These are phyloP conservation scores for Platyura marginata DNA, from an alignment of 1,140 invertebrate species.

Conservation along the genomic window DNA sequence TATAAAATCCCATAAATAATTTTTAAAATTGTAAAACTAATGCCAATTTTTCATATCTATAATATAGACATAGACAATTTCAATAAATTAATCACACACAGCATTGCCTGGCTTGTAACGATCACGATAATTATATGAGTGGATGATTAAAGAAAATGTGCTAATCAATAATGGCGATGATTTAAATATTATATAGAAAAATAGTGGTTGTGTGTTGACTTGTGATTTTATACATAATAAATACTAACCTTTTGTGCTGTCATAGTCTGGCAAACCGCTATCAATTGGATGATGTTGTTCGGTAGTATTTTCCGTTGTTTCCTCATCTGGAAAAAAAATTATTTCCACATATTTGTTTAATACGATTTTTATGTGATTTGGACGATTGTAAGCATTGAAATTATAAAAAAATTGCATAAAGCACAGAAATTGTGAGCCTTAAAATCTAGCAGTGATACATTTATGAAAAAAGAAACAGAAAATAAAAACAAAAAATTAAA, in stretches of 20 bases:
- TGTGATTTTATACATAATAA: background rate
- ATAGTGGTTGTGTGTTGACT: too few species aligned
- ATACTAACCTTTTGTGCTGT: conserved; percentile 1
- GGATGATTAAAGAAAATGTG: too few species aligned
- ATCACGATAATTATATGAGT: background rate
- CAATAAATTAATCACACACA: too few species aligned
- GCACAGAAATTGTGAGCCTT: background rate
- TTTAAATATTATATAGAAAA: too few species aligned
- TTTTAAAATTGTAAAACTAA: too few species aligned
- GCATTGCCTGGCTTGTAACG: background rate
- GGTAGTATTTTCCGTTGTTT: background rate
- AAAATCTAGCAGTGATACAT: too few species aligned
- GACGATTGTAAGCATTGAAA: background rate
- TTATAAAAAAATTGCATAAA: background rate
- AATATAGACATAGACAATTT: too few species aligned
- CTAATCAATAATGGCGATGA: too few species aligned
- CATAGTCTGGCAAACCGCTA: background rate
- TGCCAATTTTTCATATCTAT: too few species aligned
- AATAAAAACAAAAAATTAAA: background rate
- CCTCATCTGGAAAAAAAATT: background rate
- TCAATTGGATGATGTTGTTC: too few species aligned
- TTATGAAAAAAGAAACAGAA: background rate
- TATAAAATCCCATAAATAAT: too few species aligned
- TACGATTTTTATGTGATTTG: background rate
- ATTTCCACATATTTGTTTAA: too few species aligned